Base-by-base conservation (phyloP, 92 coral and sea anemone genomes). In the Metridium senile region DNA sequence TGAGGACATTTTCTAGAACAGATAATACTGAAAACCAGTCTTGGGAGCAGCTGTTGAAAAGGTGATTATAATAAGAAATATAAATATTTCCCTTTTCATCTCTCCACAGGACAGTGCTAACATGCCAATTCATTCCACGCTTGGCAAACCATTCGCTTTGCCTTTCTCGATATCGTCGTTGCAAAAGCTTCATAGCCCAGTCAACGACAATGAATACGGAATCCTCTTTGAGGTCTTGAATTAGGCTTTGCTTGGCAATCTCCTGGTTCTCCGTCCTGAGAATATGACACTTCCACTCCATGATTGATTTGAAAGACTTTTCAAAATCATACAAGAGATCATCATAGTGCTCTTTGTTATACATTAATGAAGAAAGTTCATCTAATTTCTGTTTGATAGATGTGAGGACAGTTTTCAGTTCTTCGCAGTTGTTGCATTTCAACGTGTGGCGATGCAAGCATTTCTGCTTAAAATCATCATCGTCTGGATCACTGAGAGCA, bases 101-200 rank as follows among this genome's bases (percentile, higher is more conserved):
- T n/a, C n/a, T n/a, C n/a, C n/a, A n/a, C n/a, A n/a, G n/a, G n/a
- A n/a, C n/a, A n/a, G n/a, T n/a, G n/a, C n/a, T n/a, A n/a, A n/a
- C n/a, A n/a, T n/a, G n/a, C n/a, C n/a, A n/a, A n/a, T n/a, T 80
- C 32, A 88, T 63, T 1, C 92, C 91, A 17, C 87, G 49, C 29
- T 87, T 77, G 11, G 61, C 87, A 58, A 82, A 77, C 90, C 87
- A 86, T 9, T 86, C 87, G 25, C 79, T 39, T 66, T 87, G 92
- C 56, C 82, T 82, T 59, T 87, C 92, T 10, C 92, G 62, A 53
- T 53, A 83, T 75, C 67, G 72, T 33, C 53, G 47, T 13, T 74
- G 78, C 29, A 46, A 1, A 74, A 87, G 73, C 66, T 87, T 88
- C 85, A 88, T 88, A 19, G 88, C 92, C 92, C 92, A 88, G 75